A percentile compares a stretch with the other conserved stretches of the same genome.
These are phyloP conservation scores for Pampusana beccarii DNA, from an alignment of 2,113 vertebrate species.

Conservation along the genomic window DNA sequence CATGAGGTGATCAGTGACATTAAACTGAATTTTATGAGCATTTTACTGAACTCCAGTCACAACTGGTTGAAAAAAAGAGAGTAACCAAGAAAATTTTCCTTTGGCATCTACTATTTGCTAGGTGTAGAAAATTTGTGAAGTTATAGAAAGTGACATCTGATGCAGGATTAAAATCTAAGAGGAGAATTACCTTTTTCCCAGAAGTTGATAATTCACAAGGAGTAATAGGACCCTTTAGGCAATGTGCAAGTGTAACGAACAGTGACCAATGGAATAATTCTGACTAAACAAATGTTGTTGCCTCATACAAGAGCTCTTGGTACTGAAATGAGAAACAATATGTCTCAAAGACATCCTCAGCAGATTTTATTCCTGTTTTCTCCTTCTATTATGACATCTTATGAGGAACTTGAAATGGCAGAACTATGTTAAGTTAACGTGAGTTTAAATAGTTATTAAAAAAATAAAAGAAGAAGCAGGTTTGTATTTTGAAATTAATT, in stretches of 20 bases:
- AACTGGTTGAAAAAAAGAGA: not conserved
- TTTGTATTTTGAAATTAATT: not conserved
- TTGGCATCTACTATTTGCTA: not conserved
- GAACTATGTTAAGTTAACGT: not conserved
- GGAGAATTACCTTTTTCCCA: not conserved
- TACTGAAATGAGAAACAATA: not conserved
- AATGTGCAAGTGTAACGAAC: not conserved
- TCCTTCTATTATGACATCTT: not conserved
- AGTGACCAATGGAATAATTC: not conserved
- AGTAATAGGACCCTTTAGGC: not conserved
- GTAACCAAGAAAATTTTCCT: not conserved
- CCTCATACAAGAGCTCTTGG: not conserved
- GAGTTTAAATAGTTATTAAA: not conserved
- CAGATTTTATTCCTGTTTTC: not conserved
- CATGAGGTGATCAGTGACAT: not conserved
- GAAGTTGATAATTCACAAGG: not conserved
- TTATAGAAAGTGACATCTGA: not conserved
- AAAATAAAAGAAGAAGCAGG: not conserved
- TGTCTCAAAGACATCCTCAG: not conserved
- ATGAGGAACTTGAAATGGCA: not conserved
- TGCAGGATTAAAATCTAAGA: not conserved
- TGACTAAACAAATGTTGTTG: not conserved
- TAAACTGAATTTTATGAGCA: not conserved
- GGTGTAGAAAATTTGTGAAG: not conserved
- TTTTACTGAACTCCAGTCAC: not conserved